Conservation (phyloP, 2,797 vertebrate genomes). For the Malacoctenus gilli region DNA sequence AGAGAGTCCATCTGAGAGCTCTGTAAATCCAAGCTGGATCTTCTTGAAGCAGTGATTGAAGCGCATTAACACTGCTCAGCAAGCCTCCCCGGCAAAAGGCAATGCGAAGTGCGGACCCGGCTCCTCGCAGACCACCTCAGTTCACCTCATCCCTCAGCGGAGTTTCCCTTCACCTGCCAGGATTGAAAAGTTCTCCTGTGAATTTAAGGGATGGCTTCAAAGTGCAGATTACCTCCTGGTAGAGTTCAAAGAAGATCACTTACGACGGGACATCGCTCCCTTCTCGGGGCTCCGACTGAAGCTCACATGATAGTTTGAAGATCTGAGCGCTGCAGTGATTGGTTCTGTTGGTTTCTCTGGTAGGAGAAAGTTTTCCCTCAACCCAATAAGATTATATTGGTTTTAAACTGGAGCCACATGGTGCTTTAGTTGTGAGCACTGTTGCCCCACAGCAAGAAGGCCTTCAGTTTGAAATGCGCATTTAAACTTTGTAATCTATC, state of each 20-base stretch:
- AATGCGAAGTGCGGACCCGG: constrained; percentile 26
- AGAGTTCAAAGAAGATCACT: constrained; percentile 24
- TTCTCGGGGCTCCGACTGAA: constrained; percentile 30
- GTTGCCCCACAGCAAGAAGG: no score
- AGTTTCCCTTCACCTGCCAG: constrained; percentile 40
- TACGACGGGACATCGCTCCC: neutral
- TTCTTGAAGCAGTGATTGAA: constrained; percentile 54
- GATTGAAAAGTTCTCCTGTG: constrained; percentile 16
- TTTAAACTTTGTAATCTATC: no score
- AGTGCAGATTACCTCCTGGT: constrained; percentile 15
- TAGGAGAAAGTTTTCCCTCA: no score
- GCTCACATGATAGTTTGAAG: constrained; percentile 27
- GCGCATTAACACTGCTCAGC: constrained; percentile 58
- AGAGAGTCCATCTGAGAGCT: constrained; percentile 52
- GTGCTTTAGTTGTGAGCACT: no score
- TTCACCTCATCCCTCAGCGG: constrained; percentile 28
- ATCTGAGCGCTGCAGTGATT: neutral
- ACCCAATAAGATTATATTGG: no score
- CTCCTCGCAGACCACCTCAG: constrained; percentile 39
- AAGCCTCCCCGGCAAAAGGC: constrained; percentile 54
- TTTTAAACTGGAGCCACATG: no score
- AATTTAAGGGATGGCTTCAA: constrained; percentile 30
- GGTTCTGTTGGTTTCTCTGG: no score
- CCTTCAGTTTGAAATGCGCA: no score
- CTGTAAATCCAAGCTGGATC: constrained; percentile 64